Percentiles rank a stretch among this genome's conserved stretches.
These are phyloP conservation scores for Holacanthus passer DNA, from an alignment of 2,113 vertebrate species.

Conservation along the genomic window DNA sequence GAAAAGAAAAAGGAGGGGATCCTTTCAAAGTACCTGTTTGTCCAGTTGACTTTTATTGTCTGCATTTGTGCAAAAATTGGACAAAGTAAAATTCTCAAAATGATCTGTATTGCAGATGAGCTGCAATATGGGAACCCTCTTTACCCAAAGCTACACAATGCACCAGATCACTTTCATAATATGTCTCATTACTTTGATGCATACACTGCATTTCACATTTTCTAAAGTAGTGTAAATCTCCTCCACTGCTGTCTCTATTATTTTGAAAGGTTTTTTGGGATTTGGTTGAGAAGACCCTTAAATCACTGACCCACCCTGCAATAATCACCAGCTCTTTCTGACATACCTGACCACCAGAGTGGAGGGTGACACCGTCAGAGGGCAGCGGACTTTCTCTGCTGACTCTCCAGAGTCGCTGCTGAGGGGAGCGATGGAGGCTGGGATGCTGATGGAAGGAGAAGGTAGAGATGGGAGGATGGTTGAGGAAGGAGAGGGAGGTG, in stretches of 20 bases:
- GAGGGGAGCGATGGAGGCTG: neutral
- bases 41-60: neutral
- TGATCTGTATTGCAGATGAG: too few relatives aligned
- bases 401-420: neutral
- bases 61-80: neutral
- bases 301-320: neutral
- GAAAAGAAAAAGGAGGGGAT: neutral
- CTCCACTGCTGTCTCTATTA: neutral
- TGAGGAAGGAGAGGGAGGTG: slow-evolving; percentile 7
- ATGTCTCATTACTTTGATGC: neutral
- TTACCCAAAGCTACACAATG: neutral
- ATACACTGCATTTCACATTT: neutral
- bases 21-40: neutral
- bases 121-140: neutral
- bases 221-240: neutral
- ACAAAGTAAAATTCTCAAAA: too few relatives aligned
- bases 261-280: neutral
- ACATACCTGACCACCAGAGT: slow-evolving; percentile 74
- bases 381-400: slow-evolving; percentile 3
- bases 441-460: neutral
- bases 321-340: neutral
- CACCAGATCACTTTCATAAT: neutral
- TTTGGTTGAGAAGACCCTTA: neutral
- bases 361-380: slow-evolving; percentile 62
- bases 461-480: neutral